Conservation (phyloP, 2,797 vertebrate genomes). For the Psittacula derbiana region DNA sequence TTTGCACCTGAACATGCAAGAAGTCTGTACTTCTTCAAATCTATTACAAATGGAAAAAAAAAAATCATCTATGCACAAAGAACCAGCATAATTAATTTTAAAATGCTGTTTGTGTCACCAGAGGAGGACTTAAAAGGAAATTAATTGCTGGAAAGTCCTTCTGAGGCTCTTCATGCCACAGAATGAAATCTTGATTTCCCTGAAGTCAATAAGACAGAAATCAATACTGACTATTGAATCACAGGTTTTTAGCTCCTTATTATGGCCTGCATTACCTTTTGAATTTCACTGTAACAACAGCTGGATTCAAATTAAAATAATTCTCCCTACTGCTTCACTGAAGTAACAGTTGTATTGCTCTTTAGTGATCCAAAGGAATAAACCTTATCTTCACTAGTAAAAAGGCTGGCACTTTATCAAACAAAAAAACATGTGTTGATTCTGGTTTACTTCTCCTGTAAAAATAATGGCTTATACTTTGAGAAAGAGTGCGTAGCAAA, state of each 20-base stretch:
- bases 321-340: not conserved
- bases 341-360: not conserved
- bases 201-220: conserved; percentile 1
- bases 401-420: not conserved
- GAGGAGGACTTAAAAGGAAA: conserved; percentile 17
- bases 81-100: not conserved
- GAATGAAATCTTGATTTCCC: conserved; percentile 2
- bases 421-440: not conserved
- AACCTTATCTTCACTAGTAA: not conserved
- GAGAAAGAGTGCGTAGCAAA: not conserved
- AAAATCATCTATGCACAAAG: not conserved
- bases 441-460: not conserved
- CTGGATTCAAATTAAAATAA: not conserved
- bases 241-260: conserved; percentile 24
- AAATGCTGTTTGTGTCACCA: not conserved
- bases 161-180: not conserved
- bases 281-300: not conserved
- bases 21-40: not conserved
- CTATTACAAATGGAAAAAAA: not conserved
- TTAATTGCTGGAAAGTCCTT: conserved; percentile 24
- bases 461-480: not conserved
- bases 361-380: not conserved
- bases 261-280: not conserved
- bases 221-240: conserved; percentile 9
- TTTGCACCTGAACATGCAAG: not conserved